These are phyloP conservation scores for Aphaenogaster ashmeadi DNA, from an alignment of 1,140 invertebrate species.

Conservation along the genomic window DNA sequence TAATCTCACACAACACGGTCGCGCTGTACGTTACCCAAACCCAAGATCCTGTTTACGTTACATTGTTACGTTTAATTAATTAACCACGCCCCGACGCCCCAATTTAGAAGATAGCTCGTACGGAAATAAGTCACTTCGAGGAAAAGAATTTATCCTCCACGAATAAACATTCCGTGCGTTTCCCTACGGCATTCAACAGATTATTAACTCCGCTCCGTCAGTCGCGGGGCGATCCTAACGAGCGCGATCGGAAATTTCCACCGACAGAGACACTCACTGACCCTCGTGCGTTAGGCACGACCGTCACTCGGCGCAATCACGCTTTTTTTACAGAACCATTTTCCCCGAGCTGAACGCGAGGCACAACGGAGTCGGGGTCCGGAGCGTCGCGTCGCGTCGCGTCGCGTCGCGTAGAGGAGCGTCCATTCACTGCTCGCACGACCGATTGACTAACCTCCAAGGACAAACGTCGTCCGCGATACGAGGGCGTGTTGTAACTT, in stretches of 20 bases:
- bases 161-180: not conserved
- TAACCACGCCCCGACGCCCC: slow-evolving; percentile 20
- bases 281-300: not conserved
- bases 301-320: not conserved
- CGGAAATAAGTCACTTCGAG: no score
- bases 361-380: not conserved
- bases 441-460: slow-evolving; percentile 53
- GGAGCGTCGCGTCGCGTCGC: not conserved
- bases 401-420: not conserved
- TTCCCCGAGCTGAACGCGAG: not conserved
- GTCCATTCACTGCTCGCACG: slow-evolving; percentile 33
- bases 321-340: not conserved
- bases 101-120: not conserved
- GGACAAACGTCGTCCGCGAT: slow-evolving; percentile 37
- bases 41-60: not conserved
- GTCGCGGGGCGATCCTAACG: not conserved
- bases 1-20: not conserved
- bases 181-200: slow-evolving; percentile 3
- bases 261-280: not conserved
- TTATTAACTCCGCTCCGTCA: not conserved
- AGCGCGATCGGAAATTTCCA: not conserved
- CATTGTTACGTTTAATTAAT: slow-evolving; percentile 24
- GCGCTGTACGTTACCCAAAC: not conserved
- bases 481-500: slow-evolving; percentile 28
- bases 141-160: not conserved